Base-by-base conservation (phyloP, 2,113 vertebrate species). In the Labeo rohita region DNA sequence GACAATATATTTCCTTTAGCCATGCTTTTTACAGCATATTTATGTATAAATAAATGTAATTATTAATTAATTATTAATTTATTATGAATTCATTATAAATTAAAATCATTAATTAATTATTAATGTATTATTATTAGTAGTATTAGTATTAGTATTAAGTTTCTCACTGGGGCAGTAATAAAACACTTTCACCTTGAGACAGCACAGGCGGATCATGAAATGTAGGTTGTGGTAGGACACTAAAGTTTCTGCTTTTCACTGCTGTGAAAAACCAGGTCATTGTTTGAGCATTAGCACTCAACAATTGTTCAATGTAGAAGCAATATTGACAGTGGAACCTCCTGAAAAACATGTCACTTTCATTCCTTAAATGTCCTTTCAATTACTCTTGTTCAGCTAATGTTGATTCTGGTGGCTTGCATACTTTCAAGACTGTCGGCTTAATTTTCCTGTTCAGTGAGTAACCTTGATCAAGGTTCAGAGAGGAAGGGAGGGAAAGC, bases 401-500 rank as follows among this genome's bases (percentile, higher is more conserved):
- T 23, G 23, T 23, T 63, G 56, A 63, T 63, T 61, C 13, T 65
- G 45, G 61, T 82, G 45, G 43, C 80, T 83, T 39, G 80, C 80
- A 66, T 68, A 50, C 39, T 50, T 82, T 66, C 6, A 49, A 80
- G 54, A 45, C 77, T 54, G 63, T 70, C 72, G 56, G 54, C 65
- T 85, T 10, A 75, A 56, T 80, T 79, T 83, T 83, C 84, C 74
- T 56, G 50, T 80, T 86, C 79, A 86, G 15, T 39, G 74, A 79
- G 28, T 86, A 84, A 86, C 84, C 75, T 86, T 86, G 34, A 84
- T 82, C 80, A 84, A 74, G 68, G 75, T 56, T 86, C 36, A 75
- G 50, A 80, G 65, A 73, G 77, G 11, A 70, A 72, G 36, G 6
- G 36, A 59, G 61, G 23, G 76, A 73, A 47, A 6, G 34, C 59